Base-by-base conservation (phyloP, 2,113 vertebrate species). In the Puntigrus tetrazona region DNA sequence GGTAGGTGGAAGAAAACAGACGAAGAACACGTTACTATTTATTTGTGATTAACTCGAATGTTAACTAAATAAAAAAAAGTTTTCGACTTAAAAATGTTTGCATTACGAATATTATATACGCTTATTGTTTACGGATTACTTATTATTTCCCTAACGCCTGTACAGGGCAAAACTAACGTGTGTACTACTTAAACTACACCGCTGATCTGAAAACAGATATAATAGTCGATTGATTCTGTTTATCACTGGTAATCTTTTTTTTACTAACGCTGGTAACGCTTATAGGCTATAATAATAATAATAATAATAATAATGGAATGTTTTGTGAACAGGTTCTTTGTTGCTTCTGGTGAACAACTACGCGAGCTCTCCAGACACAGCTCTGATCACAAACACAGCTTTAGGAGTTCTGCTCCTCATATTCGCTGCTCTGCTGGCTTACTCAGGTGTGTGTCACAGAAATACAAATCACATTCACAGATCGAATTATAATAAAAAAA, bases 361-460 rank as follows among this genome's bases (percentile, higher is more conserved):
- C 93, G 93, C 89, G 31, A 88, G 63, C 11, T 63, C 87, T 1
- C 65, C 91, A 11, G 89, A 86, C 0, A 59, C 85, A 3, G 76
- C 90, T 4, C 86, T 95, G 41, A 93, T 97, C 86, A 93, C 94
- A 82, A 61, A 90, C 67, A 94, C 93, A 0, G 93, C 95, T 5
- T 92, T 97, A 0, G 96, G 96, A 2, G 67, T 94, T 61, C 90
- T 96, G n/a, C 95, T 97, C 22, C 86, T 97, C 61, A 11, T 96
- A 1, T 52, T 93, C 0, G 90, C 96, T 0, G 86, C 91, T 13
- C 90, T 96, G 1, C 47, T 97, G 90, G 94, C 92, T 0, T 96
- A 96, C 18, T 79, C 95, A 93, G 96, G 96, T 97, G 3, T 83
- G 92, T 84, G n/a, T n/a, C n/a, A n/a, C n/a, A n/a, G n/a, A n/a